phyloP scores from a whole-genome alignment of 2,797 vertebrate species.

The Sebastes hubbsi region DNA sequence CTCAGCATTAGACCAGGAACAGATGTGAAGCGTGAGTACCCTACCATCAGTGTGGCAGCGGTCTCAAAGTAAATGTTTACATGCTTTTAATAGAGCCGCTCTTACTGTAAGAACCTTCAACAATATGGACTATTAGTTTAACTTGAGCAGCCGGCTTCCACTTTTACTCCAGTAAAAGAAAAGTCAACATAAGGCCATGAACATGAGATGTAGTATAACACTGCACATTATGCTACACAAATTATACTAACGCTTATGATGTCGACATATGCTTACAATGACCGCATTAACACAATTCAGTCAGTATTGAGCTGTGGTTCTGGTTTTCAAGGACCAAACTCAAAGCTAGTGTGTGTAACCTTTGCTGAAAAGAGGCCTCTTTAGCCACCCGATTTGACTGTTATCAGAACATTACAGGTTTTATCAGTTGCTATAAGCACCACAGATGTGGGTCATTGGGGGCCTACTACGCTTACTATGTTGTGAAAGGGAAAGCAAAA shows the following conservation, averaged over 20 bases:
- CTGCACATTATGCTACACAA: neutral
- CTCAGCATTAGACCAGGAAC: conserved; percentile 12
- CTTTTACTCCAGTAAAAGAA: neutral
- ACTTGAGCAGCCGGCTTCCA: neutral
- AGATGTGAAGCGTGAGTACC: conserved; percentile 34
- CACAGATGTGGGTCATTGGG: no score
- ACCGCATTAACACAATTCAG: neutral
- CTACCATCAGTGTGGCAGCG: neutral
- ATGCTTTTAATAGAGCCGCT: conserved; percentile 4
- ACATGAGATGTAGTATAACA: neutral
- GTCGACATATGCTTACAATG: neutral
- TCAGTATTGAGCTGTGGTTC: neutral
- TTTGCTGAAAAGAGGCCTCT: neutral
- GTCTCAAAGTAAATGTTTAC: conserved; percentile 39
- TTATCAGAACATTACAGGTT: no score
- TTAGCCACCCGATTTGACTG: neutral
- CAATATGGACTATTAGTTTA: neutral
- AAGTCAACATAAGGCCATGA: neutral
- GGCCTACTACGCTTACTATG: no score
- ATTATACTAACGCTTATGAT: neutral
- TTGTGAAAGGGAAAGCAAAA: no score
- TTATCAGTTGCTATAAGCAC: no score
- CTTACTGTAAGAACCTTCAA: neutral
- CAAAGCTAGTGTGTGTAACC: neutral
- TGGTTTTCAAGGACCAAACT: neutral